Base-by-base conservation (phyloP, 1,140 invertebrate species). In the Trypoxylus dichotomus region DNA sequence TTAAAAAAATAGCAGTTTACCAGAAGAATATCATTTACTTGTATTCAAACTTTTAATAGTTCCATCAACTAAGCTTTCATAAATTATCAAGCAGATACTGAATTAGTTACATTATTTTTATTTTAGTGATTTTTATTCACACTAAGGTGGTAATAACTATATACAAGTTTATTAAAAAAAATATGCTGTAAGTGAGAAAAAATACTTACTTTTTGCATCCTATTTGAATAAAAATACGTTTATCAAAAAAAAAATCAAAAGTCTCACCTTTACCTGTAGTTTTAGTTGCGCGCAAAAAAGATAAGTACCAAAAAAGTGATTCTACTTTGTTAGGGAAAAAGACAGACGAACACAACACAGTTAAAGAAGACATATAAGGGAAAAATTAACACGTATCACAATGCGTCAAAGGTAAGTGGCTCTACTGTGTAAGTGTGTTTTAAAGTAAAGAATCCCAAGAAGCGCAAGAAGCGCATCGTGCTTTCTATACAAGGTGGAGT, bases 201-300 rank as follows among this genome's bases (percentile, higher is more conserved):
- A 25, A 77, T 86, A 86, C 83, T 68, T 68, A 68, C 60, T 27
- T 27, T 0, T 1, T 25, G 24, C 7, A 68, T 68, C 60, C 60
- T 24, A 24, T 2, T 68, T 15, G 27, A 68, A 68, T 68, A 27
- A 1, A 68, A 68, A 68, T 27, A 54, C 6, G 19, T 54, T n/a
- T 54, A 19, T 68, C 7, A 25, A 68, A 68, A 29, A 68, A 68
- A 68, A 27, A 68, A 68, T 27, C 2, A 63, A 58, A 19, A 58
- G 27, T 24, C 60, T 68, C 60, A 68, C 60, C 60, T 68, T 13
- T 29, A 68, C 21, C 60, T 29, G 21, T 24, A 68, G 60, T 68
- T 68, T 68, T 68, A 68, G 15, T 68, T 1, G 60, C 15, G 60
- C 7, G 60, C 21, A 68, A 68, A 11, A 63, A 68, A 68, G 1